Conservation (phyloP, 2,888 invertebrate genomes). For the Tinea semifulvella region DNA sequence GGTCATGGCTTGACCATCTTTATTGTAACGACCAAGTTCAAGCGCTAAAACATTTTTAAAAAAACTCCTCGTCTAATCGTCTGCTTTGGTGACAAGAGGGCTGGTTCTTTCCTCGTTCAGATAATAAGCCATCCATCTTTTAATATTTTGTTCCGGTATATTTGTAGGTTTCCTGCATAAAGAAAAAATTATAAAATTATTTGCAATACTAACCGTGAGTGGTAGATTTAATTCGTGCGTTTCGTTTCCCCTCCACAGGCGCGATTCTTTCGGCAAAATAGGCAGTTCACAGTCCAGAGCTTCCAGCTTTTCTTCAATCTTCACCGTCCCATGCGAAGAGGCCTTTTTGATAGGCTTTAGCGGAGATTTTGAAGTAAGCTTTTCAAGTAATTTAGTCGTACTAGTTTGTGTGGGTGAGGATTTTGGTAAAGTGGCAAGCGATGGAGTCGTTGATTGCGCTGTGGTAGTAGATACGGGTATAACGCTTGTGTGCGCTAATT, state of each 20-base stretch:
- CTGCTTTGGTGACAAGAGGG: too few relatives aligned
- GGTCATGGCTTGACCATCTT: too few relatives aligned
- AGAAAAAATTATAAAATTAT: too few relatives aligned
- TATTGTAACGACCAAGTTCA: too few relatives aligned
- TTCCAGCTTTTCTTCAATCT: constrained; percentile 70
- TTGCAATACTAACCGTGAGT: constrained; percentile 64
- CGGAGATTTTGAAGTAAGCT: not conserved
- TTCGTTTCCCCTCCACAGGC: constrained; percentile 76
- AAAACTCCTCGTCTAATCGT: too few relatives aligned
- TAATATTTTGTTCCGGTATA: too few relatives aligned
- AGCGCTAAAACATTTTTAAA: too few relatives aligned
- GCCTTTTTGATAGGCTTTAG: constrained; percentile 14
- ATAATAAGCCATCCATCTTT: too few relatives aligned
- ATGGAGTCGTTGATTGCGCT: constrained; percentile 18
- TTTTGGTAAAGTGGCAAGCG: not conserved
- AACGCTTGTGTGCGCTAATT: constrained; percentile 34
- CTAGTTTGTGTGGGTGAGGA: not conserved
- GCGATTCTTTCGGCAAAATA: constrained; percentile 70
- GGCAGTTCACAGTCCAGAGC: constrained; percentile 73
- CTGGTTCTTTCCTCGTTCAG: too few relatives aligned
- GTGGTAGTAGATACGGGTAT: constrained; percentile 30
- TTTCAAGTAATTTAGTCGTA: constrained; percentile 2
- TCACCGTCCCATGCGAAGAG: constrained; percentile 46
- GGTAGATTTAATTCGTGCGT: constrained; percentile 75
- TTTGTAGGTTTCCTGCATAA: too few relatives aligned